These are phyloP conservation scores for Sipha maydis DNA, from an alignment of 2,888 invertebrate species.

Conservation along the genomic window DNA sequence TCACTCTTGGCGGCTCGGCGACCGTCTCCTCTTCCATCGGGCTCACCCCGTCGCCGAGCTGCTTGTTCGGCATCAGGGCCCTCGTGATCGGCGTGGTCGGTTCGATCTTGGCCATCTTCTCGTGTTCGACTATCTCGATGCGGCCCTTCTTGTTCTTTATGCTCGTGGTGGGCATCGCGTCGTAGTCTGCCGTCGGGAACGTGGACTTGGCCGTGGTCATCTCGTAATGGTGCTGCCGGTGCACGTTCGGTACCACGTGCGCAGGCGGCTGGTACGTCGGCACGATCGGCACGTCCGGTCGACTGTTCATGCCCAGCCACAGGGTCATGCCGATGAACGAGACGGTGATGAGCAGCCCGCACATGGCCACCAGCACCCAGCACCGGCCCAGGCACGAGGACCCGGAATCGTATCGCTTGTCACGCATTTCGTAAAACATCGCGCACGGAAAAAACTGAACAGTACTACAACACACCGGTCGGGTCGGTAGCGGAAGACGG, in stretches of 20 bases:
- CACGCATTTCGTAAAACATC: constrained; percentile 64
- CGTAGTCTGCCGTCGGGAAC: constrained; percentile 60
- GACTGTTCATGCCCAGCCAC: constrained; percentile 65
- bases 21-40: constrained; percentile 43
- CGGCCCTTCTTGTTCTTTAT: constrained; percentile 64
- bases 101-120: constrained; percentile 46
- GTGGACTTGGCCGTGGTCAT: constrained; percentile 21
- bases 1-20: background rate
- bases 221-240: constrained; percentile 55
- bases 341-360: constrained; percentile 65
- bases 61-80: background rate
- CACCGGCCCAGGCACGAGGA: constrained; percentile 66
- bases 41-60: constrained; percentile 33
- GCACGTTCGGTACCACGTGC: constrained; percentile 59
- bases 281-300: constrained; percentile 58
- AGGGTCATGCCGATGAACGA: constrained; percentile 65
- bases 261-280: constrained; percentile 47
- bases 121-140: constrained; percentile 63
- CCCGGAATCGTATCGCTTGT: constrained; percentile 63
- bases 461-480: background rate
- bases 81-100: constrained; percentile 9
- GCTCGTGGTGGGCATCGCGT: constrained; percentile 62
- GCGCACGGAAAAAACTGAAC: background rate
- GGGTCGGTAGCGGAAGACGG: constrained; percentile 52
- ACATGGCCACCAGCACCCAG: constrained; percentile 66